A percentile compares a stretch with the other conserved stretches of the same genome.
phyloP scores from a whole-genome alignment of 1,140 invertebrate genomes.

The Drosophila watanabei region DNA sequence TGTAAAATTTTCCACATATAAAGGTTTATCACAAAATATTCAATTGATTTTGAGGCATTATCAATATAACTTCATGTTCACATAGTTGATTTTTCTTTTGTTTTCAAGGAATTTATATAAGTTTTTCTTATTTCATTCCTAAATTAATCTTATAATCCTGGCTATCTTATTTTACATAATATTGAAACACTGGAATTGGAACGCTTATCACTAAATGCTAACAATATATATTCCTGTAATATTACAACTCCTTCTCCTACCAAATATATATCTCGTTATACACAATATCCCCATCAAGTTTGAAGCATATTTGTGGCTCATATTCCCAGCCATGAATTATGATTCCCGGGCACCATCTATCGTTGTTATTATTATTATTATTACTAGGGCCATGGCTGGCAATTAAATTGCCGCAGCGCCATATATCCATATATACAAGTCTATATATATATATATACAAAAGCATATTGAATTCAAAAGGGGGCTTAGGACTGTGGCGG shows the following conservation, averaged over 20 bases:
- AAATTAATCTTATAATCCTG: too few relatives aligned
- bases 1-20: too few relatives aligned
- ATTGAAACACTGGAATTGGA: too few relatives aligned
- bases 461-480: not conserved
- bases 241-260: not conserved
- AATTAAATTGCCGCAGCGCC: constrained; percentile 47
- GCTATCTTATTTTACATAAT: too few relatives aligned
- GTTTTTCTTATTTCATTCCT: too few relatives aligned
- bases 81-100: too few relatives aligned
- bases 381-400: constrained; percentile 28
- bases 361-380: constrained; percentile 51
- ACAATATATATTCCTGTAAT: not conserved
- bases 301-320: constrained; percentile 20
- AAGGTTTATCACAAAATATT: not conserved
- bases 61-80: not conserved
- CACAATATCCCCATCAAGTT: not conserved
- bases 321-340: constrained; percentile 38
- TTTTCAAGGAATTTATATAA: too few relatives aligned
- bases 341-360: constrained; percentile 10
- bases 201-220: too few relatives aligned
- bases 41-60: not conserved
- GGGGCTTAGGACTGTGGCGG: not conserved
- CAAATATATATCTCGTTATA: not conserved
- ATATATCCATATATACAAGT: constrained; percentile 2
- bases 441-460: constrained; percentile 1